Conservation (phyloP, 2,888 invertebrate genomes). For the Trichacis sp. region DNA sequence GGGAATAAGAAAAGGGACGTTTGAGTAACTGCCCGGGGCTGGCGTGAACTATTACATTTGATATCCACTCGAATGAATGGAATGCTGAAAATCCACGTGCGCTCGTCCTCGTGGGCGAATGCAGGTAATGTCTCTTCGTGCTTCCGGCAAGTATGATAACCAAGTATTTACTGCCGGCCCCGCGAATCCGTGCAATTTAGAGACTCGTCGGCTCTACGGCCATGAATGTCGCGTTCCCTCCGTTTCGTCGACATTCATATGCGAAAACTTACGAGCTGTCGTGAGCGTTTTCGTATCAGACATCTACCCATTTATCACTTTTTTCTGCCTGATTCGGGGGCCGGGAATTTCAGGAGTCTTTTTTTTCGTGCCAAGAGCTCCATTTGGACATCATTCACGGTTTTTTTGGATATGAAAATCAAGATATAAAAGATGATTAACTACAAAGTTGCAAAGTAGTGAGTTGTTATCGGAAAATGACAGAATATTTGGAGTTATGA, state of each 20-base stretch:
- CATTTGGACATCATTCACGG: no score
- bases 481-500: no score
- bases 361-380: no score
- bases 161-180: slow-evolving; percentile 64
- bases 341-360: no score
- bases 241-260: slow-evolving; percentile 2
- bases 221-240: background rate
- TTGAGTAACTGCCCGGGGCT: slow-evolving; percentile 39
- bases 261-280: background rate
- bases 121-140: slow-evolving; percentile 56
- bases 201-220: slow-evolving; percentile 40
- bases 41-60: slow-evolving; percentile 65
- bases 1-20: slow-evolving; percentile 37
- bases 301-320: background rate
- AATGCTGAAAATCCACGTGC: slow-evolving; percentile 52
- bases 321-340: no score
- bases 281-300: background rate
- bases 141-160: slow-evolving; percentile 65
- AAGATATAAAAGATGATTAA: no score
- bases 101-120: slow-evolving; percentile 51
- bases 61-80: slow-evolving; percentile 64
- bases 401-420: no score
- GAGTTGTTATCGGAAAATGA: no score
- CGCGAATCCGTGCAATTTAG: slow-evolving; percentile 62
- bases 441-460: no score